These are phyloP conservation scores for Noctuana brunneofusca DNA, from an alignment of 2,888 invertebrate species.

Conservation along the genomic window DNA sequence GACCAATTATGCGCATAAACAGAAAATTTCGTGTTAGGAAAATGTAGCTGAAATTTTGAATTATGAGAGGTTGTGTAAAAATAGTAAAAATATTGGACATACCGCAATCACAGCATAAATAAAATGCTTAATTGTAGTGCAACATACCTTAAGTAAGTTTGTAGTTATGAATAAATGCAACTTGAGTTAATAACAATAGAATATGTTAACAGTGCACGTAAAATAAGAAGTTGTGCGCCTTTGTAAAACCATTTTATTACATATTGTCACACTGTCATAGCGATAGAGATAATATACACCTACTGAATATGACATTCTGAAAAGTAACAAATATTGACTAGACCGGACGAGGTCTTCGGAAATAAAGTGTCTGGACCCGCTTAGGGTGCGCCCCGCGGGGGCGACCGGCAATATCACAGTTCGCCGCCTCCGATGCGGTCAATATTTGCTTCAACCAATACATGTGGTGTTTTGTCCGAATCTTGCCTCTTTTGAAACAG, in stretches of 20 bases:
- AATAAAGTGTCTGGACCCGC: background rate
- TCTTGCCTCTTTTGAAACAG: slow-evolving; percentile 1
- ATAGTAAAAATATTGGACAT: no score
- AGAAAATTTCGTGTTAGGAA: background rate
- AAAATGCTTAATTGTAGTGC: no score
- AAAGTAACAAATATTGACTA: slow-evolving; percentile 3
- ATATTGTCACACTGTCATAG: background rate
- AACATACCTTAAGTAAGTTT: no score
- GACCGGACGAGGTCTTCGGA: background rate
- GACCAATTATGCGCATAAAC: background rate
- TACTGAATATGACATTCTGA: background rate
- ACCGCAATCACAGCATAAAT: no score
- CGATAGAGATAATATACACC: background rate
- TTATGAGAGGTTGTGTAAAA: no score
- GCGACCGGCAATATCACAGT: slow-evolving; percentile 21
- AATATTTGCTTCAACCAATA: slow-evolving; percentile 28
- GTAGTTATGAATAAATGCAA: no score
- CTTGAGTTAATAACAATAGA: no score
- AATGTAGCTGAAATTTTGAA: background rate
- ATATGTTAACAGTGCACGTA: background rate
- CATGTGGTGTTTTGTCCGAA: background rate
- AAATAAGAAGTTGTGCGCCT: background rate
- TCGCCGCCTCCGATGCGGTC: slow-evolving; percentile 31
- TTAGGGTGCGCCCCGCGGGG: slow-evolving; percentile 6
- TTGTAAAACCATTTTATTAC: background rate